phyloP scores from a whole-genome alignment of 2,797 vertebrate genomes.

The Phylloscopus collybita region DNA sequence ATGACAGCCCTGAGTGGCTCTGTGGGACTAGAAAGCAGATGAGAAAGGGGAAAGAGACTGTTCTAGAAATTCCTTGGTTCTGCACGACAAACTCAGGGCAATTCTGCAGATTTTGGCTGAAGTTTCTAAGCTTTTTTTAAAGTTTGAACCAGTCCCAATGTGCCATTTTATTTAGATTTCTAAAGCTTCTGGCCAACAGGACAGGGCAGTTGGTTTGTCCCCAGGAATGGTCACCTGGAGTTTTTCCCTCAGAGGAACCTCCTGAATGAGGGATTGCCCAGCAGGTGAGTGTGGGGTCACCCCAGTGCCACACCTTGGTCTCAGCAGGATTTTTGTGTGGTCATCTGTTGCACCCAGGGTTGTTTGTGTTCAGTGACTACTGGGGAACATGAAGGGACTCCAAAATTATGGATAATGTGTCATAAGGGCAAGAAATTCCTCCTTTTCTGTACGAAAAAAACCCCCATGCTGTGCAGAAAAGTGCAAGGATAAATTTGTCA shows the following conservation, averaged over 20 bases:
- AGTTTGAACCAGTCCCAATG: background rate
- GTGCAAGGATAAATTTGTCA: background rate
- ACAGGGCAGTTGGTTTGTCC: background rate
- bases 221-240: background rate
- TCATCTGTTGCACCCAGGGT: background rate
- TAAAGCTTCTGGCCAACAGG: background rate
- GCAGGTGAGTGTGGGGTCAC: background rate
- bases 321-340: background rate
- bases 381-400: rapidly evolving
- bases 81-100: background rate
- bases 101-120: background rate
- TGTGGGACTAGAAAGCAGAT: background rate
- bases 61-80: background rate
- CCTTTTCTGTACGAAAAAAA: background rate
- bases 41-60: background rate
- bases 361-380: too few relatives aligned
- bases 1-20: background rate
- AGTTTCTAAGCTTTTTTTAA: background rate
- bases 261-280: background rate
- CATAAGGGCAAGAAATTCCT: background rate
- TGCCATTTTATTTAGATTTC: background rate
- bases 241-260: background rate
- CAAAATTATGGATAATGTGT: rapidly evolving
- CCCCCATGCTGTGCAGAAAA: background rate
- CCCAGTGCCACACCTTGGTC: background rate